Evolutionary conservation across 2,797 vertebrate genomes (phyloP).

Genomic region (Acanthopagrus latus): DNA sequence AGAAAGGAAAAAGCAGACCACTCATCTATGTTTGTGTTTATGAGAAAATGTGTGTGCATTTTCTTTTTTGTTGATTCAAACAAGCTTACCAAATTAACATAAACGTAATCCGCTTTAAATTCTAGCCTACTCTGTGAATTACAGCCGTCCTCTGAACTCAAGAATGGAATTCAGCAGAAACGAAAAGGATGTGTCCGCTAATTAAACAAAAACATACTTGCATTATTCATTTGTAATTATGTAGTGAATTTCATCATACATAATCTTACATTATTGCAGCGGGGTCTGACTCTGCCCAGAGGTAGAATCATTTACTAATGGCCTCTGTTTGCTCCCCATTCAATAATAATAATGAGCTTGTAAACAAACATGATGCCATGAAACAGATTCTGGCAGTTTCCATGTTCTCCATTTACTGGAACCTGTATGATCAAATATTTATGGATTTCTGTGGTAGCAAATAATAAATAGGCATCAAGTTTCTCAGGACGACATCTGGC

Average conservation of each 20-base stretch:
- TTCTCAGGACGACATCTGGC: conserved; percentile 22
- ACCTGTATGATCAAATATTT: conserved; percentile 73
- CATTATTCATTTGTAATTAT: conserved; percentile 50
- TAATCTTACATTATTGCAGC: conserved; percentile 30
- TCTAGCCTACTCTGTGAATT: conserved; percentile 33
- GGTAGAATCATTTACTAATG: conserved; percentile 53
- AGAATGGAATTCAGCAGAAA: conserved; percentile 40
- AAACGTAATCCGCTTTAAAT: conserved; percentile 45
- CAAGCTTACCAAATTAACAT: conserved; percentile 28
- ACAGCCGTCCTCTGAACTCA: conserved; percentile 3
- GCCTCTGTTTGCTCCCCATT: conserved; percentile 45
- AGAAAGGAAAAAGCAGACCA: neutral
- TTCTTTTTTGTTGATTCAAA: neutral
- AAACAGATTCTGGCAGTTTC: conserved; percentile 53
- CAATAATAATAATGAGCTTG: conserved; percentile 64
- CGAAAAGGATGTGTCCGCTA: conserved; percentile 8
- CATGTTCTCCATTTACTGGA: conserved; percentile 56
- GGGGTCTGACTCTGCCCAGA: conserved; percentile 18
- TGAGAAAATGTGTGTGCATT: neutral
- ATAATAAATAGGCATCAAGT: conserved; percentile 41
- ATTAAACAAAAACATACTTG: conserved; percentile 23
- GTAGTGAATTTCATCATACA: conserved; percentile 16
- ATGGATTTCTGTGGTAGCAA: conserved; percentile 64
- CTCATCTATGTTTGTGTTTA: conserved; percentile 14
- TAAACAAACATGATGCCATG: conserved; percentile 62